Evolutionary conservation across 1,140 invertebrate genomes (phyloP), one percentile per base, ranked within the genome.

Genomic region (Scaptodrosophila lebanonensis): DNA sequence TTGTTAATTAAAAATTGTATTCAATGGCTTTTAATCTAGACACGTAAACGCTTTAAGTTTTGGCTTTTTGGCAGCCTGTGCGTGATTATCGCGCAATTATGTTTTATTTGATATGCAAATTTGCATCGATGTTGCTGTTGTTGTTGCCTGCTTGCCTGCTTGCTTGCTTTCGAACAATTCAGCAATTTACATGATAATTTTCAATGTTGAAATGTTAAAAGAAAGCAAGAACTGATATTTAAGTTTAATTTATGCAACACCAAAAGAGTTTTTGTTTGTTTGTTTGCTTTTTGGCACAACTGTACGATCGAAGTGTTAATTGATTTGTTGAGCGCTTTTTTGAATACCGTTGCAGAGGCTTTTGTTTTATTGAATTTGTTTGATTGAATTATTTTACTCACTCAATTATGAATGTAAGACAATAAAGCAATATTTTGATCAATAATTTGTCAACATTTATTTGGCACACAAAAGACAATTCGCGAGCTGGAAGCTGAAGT

Each of bases 51-150:
- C 71, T 79, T 71, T 20, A n/a, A n/a, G n/a, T 48, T 51, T 54
- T 40, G 16, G 38, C n/a, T 48, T 42, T 30, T 51, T n/a, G 13
- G 35, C 15, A 20, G 51, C 22, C 33, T 52, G 30, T 51, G 51
- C 40, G 43, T 67, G 77, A 75, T 82, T 82, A 82, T 75, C 67
- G 62, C 54, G 76, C 75, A 82, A 82, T 82, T 83, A 82, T 82
- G 75, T 62, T 82, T 66, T 70, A 66, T 83, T 82, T 82, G 76
- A 82, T 83, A 82, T 82, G 75, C 64, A 76, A 82, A 82, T 82
- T 82, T 36, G n/a, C n/a, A n/a, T n/a, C 29, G 35, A 40, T 47
- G 40, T 59, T 64, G n/a, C 13, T 35, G 32, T 5, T 29, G 27
- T 6, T 52, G 40, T 36, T 67, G 36, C 29, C 54, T 53, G 47